Conservation (phyloP, 2,797 vertebrate species). For the Leptodactylus fallax region DNA sequence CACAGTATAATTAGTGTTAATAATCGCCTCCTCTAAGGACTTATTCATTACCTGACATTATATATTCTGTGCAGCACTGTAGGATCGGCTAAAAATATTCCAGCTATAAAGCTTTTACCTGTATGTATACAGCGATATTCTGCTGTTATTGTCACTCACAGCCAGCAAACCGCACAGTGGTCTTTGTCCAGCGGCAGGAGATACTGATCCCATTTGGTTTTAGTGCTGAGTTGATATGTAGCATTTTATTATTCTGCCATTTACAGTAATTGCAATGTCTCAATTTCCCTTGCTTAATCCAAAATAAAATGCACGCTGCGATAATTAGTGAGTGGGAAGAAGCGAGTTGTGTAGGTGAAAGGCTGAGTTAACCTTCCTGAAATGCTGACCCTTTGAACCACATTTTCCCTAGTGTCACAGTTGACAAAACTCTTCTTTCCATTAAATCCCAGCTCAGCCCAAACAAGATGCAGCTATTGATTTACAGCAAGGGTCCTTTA, state of each 20-base stretch:
- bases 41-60: slow-evolving; percentile 24
- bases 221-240: slow-evolving; percentile 43
- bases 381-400: slow-evolving; percentile 55
- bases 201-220: slow-evolving; percentile 25
- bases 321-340: slow-evolving; percentile 49
- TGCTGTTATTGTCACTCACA: slow-evolving; percentile 23
- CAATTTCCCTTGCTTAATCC: slow-evolving; percentile 41
- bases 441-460: slow-evolving; percentile 52
- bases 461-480: slow-evolving; percentile 59
- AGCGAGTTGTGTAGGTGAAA: slow-evolving; percentile 36
- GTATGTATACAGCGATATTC: slow-evolving; percentile 13
- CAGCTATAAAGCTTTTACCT: slow-evolving; percentile 28
- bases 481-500: slow-evolving; percentile 55
- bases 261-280: slow-evolving; percentile 51
- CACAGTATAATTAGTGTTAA: slow-evolving; percentile 30
- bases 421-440: slow-evolving; percentile 39
- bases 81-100: slow-evolving; percentile 44
- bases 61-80: slow-evolving; percentile 13
- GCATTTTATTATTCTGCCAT: slow-evolving; percentile 45
- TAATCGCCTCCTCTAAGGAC: neutral
- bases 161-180: slow-evolving; percentile 25
- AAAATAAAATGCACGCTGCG: slow-evolving; percentile 48
- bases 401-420: slow-evolving; percentile 48
- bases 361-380: slow-evolving; percentile 48
- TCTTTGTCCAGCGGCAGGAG: slow-evolving; percentile 19